Evolutionary conservation across 2,113 vertebrate species (phyloP), one percentile per base, ranked within the genome.

Genomic region (Dasyornis broadbenti): DNA sequence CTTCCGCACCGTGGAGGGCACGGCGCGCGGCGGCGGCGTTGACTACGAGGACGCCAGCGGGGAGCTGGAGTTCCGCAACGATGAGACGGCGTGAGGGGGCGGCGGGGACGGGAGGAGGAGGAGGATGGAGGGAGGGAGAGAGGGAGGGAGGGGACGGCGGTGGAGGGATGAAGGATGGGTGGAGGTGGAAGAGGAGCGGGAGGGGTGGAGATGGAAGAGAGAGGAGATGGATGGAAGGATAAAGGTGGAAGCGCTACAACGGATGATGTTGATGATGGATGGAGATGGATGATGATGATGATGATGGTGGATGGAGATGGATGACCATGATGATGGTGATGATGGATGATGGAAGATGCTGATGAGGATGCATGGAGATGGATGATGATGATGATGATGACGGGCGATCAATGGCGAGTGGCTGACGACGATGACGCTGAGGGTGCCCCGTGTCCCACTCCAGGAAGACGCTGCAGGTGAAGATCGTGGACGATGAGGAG

Each of bases 61-160:
- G 4, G 99, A 99, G 95, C 98, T 99, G 63, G 99, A 99, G 97
- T 99, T 99, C 96, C 96, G 96, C 35, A 99, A 99, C 35, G 99
- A 99, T 52, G 99, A 99, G 97, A 99, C 99, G 16, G 98, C 98
- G 99, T 99, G 98, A 99, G 99, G 47, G 22, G 13, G 6, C 1
- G 33, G 9, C 10, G 35, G 13, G 49, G 12, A 11, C 9, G 22
- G 24, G 49, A 6, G 49, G 49, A 26, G 24, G 49, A 50, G 7
- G 42, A 23, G 42, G 42, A 42, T 42, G 42, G 42, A 42, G 13
- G n/a, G n/a, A 6, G 30, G 53, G 13, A 31, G 12, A 13, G 31
- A 30, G 16, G 30, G 31, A 33, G 31, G 49, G 26, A 50, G 49
- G 26, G 18, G 54, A 56, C 31, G 54, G 21, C 33, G 56, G 35